phyloP scores from a whole-genome alignment of 2,888 invertebrate species.

The Mesorhabditis spiculigera region DNA sequence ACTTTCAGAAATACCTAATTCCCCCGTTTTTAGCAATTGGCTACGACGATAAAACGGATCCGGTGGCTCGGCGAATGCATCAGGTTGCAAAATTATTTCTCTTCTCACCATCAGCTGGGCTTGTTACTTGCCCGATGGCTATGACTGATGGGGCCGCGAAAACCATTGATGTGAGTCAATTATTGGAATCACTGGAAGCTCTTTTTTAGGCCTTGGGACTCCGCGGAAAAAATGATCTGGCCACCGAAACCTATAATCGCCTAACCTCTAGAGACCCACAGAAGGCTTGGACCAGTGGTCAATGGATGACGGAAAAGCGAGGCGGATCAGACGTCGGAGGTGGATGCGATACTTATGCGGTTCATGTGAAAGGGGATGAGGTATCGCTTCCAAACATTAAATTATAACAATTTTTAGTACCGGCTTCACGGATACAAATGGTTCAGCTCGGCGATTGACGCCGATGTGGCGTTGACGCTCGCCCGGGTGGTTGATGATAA shows the following conservation, averaged over 20 bases:
- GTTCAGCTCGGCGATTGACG: slow-evolving; percentile 67
- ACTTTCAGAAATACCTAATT: background rate
- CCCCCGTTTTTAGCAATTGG: slow-evolving; percentile 30
- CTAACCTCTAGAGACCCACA: slow-evolving; percentile 22
- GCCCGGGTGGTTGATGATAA: slow-evolving; percentile 62
- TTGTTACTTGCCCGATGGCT: slow-evolving; percentile 66
- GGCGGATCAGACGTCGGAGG: slow-evolving; percentile 67
- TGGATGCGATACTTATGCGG: slow-evolving; percentile 54
- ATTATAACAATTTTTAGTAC: slow-evolving; percentile 30
- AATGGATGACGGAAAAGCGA: slow-evolving; percentile 68
- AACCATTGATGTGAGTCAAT: slow-evolving; percentile 60
- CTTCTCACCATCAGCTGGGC: slow-evolving; percentile 64
- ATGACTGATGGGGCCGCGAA: slow-evolving; percentile 68
- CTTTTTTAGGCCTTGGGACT: slow-evolving; percentile 21
- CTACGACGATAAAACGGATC: slow-evolving; percentile 32
- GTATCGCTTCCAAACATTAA: slow-evolving; percentile 15
- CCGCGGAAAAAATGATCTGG: slow-evolving; percentile 21
- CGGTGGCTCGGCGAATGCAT: slow-evolving; percentile 35
- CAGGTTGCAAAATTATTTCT: slow-evolving; percentile 63
- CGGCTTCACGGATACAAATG: slow-evolving; percentile 66
- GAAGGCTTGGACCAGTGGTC: slow-evolving; percentile 66
- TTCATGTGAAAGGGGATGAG: slow-evolving; percentile 31
- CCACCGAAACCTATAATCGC: slow-evolving; percentile 30
- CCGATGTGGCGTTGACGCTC: slow-evolving; percentile 65
- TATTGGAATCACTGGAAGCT: background rate